phyloP scores from a whole-genome alignment of 2,888 invertebrate species.

The Eupsilia transversa region DNA sequence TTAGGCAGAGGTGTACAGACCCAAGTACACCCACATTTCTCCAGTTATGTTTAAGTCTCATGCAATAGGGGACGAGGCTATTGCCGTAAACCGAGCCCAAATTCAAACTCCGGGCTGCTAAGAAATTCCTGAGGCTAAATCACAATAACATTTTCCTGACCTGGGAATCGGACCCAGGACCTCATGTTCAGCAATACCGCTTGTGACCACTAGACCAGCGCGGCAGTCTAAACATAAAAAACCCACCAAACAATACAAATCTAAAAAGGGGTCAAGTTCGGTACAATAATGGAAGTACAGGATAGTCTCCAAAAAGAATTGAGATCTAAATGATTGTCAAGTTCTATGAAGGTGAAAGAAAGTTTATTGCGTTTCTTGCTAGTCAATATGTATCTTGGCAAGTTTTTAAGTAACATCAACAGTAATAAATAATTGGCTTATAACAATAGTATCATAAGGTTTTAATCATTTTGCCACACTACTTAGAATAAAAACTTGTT shows the following conservation, averaged over 20 bases:
- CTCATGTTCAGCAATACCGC: background rate
- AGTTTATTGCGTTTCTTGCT: background rate
- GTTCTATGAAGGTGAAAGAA: background rate
- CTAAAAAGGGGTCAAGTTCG: background rate
- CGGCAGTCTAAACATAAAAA: background rate
- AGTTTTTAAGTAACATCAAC: background rate
- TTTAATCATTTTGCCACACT: background rate
- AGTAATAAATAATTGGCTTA: background rate
- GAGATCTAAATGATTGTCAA: background rate
- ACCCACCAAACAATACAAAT: background rate
- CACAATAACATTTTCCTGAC: no score
- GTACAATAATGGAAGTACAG: background rate
- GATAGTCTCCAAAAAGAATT: background rate
- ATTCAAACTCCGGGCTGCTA: background rate
- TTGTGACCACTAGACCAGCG: background rate
- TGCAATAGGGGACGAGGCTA: background rate
- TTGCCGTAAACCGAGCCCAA: background rate
- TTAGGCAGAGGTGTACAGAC: background rate
- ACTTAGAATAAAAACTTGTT: background rate
- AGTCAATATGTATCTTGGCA: background rate
- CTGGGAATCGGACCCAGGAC: background rate
- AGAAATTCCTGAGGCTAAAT: no score
- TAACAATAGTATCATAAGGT: background rate
- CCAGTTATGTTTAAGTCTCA: background rate
- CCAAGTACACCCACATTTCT: background rate